Evolutionary conservation across 2,113 vertebrate species (phyloP).

Genomic region (Zapus hudsonius): DNA sequence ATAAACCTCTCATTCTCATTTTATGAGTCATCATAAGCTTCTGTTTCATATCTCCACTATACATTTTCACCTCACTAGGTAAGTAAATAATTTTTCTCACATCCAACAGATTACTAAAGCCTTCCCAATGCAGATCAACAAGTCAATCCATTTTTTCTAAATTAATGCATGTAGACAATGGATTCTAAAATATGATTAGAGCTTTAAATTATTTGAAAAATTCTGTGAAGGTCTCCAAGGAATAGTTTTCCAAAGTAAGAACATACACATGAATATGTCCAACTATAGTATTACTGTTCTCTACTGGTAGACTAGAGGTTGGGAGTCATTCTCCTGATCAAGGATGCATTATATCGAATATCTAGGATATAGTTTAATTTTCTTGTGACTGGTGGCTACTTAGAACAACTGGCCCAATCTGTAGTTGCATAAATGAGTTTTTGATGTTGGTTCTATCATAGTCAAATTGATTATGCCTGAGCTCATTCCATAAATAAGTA

Average conservation of each 20-base stretch:
- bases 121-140: slow-evolving; percentile 13
- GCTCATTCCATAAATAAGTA: background rate
- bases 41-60: background rate
- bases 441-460: background rate
- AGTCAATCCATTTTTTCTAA: slow-evolving; percentile 17
- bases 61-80: slow-evolving; percentile 8
- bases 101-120: slow-evolving; percentile 16
- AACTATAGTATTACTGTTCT: slow-evolving; percentile 2
- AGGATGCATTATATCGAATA: background rate
- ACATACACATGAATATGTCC: background rate
- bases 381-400: background rate
- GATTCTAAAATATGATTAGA: slow-evolving; percentile 6
- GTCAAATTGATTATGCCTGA: background rate
- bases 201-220: slow-evolving; percentile 36
- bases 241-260: background rate
- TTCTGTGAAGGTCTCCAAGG: background rate
- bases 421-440: background rate
- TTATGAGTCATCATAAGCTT: background rate
- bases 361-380: background rate
- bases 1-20: background rate
- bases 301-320: background rate
- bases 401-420: background rate
- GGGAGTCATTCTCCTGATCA: background rate
- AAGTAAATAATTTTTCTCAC: background rate
- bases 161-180: background rate